These are phyloP conservation scores for Syritta pipiens DNA, from an alignment of 2,888 invertebrate species.

Conservation along the genomic window DNA sequence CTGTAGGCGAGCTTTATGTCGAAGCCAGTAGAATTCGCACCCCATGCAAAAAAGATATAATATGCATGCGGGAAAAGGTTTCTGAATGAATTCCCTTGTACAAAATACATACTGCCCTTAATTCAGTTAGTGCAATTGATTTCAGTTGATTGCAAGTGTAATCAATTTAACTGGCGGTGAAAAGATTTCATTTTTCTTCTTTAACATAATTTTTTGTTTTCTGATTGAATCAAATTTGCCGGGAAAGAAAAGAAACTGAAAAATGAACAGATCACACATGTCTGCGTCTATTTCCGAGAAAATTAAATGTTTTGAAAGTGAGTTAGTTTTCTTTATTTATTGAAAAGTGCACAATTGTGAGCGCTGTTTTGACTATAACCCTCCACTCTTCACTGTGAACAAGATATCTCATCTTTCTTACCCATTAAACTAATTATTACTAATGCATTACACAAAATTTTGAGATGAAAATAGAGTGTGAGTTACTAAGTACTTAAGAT, in stretches of 20 bases:
- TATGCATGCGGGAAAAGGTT: conserved; percentile 19
- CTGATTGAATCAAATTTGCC: neutral
- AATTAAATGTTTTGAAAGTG: conserved; percentile 58
- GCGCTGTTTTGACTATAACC: too few species aligned
- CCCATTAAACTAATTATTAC: too few species aligned
- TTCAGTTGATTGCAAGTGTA: conserved; percentile 52
- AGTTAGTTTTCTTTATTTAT: conserved; percentile 2
- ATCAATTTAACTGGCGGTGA: conserved; percentile 9
- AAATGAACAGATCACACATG: conserved; percentile 44
- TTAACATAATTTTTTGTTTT: conserved; percentile 14
- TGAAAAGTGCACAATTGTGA: neutral
- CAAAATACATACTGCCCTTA: conserved; percentile 46
- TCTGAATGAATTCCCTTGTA: conserved; percentile 47
- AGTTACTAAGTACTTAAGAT: too few species aligned
- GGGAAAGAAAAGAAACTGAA: neutral
- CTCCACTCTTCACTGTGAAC: too few species aligned
- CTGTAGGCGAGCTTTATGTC: conserved; percentile 43
- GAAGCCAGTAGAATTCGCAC: conserved; percentile 26
- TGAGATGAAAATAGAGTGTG: too few species aligned
- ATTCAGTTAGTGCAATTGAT: conserved; percentile 65
- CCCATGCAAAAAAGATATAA: conserved; percentile 36
- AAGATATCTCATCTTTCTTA: too few species aligned
- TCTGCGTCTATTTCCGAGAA: conserved; percentile 42
- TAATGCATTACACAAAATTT: too few species aligned
- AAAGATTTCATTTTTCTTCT: neutral